Percentiles rank a stretch among this genome's conserved stretches.
These are phyloP conservation scores for Eristalinus aeneus DNA, from an alignment of 2,888 invertebrate species.

Conservation along the genomic window DNA sequence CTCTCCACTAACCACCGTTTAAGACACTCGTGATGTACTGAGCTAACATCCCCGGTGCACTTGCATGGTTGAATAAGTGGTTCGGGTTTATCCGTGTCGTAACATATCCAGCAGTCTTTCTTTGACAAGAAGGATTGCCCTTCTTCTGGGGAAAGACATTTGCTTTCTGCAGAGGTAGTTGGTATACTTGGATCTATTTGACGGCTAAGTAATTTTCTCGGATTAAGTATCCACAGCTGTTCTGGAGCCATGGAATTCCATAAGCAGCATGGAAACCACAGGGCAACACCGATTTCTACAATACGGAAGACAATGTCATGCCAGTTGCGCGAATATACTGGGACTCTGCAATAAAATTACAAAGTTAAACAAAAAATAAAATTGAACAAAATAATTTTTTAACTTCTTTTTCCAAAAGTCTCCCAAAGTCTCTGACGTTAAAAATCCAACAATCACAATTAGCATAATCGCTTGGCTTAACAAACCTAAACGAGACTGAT, in stretches of 20 bases:
- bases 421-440: constrained; percentile 94
- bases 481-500: constrained; percentile 94
- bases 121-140: constrained; percentile 83
- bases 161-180: constrained; percentile 78
- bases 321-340: constrained; percentile 94
- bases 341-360: constrained; percentile 83
- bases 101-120: constrained; percentile 96
- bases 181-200: constrained; percentile 83
- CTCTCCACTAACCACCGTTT: constrained; percentile 95
- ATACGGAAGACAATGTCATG: constrained; percentile 95
- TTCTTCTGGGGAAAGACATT: constrained; percentile 80
- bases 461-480: constrained; percentile 95
- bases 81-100: constrained; percentile 90
- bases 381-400: constrained; percentile 75
- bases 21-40: constrained; percentile 95
- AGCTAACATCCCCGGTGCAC: constrained; percentile 95
- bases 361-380: not conserved
- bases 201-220: constrained; percentile 89
- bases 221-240: constrained; percentile 96
- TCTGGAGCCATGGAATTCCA: constrained; percentile 98
- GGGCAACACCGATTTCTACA: constrained; percentile 94
- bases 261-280: constrained; percentile 97
- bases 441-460: constrained; percentile 92
- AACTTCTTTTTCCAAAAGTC: constrained; percentile 97
- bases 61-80: constrained; percentile 94